Evolutionary conservation across 2,113 vertebrate genomes (phyloP), one percentile per base, ranked within the genome.

Genomic region (Gallinago paraguaiae): DNA sequence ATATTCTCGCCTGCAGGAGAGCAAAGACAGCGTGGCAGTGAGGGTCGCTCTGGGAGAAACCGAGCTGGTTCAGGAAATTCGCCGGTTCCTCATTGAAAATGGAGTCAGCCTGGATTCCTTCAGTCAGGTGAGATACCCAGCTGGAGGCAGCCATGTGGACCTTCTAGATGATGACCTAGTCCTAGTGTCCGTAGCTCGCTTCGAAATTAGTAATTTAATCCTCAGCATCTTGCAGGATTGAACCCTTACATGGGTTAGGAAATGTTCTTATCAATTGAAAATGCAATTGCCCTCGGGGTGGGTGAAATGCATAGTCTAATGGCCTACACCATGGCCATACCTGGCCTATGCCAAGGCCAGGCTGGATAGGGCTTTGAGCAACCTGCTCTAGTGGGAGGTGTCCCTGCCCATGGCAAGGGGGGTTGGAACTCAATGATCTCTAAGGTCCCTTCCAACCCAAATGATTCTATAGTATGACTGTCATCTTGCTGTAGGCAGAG

Each of bases 1-100:
- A 3, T 33, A 3, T 35, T n/a, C 13, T 85, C 31, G 22, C 56
- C 75, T 74, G 11, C 96, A 99, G 99, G 99, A 99, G 95, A 98
- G 98, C 51, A 98, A 95, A 68, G 99, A 99, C 95, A 99, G 99
- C 2, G 97, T 99, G 95, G 99, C 99, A 2, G 99, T 99, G 89
- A 98, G 99, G 7, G 98, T 99, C 84, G 99, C 99, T 81, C 94
- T 99, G 43, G 99, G 99, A n/a, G 99, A 99, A 93, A 99, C 99
- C 0, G 98, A 99, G 96, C 98, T 99, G 4, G 98, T 99, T 24
- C 99, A 99, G 86, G 99, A 99, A 74, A 99, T 99, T 22, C 98
- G 99, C 7, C 98, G 91, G 80, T 99, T 99, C 96, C 98, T 99
- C 5, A 48, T 98, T 4, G 98, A 99, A 64, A 98, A 99, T 0